Evolutionary conservation across 92 coral and sea anemone species (phyloP).

Genomic region (Pocillopora grandis): DNA sequence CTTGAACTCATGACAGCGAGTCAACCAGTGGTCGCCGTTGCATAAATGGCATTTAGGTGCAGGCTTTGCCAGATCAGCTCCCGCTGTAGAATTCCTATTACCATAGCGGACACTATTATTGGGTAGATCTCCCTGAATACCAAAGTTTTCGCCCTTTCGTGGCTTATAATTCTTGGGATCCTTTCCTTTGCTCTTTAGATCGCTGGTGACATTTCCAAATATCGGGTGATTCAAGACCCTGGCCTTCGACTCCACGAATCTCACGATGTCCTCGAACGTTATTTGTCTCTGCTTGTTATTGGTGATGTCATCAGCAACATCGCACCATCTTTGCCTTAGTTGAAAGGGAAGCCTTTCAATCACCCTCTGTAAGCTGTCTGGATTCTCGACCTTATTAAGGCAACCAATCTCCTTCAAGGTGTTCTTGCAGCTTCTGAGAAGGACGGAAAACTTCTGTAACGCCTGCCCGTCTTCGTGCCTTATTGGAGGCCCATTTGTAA

Average conservation of each 20-base stretch:
- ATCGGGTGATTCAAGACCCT: constrained; percentile 48
- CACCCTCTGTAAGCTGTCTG: constrained; percentile 42
- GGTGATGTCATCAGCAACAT: constrained; percentile 48
- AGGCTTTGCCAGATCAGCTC: not conserved
- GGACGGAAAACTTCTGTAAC: constrained; percentile 31
- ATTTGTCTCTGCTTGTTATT: constrained; percentile 40
- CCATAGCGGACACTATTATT: not conserved
- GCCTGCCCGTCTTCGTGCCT: constrained; percentile 39
- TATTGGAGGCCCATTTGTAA: constrained; percentile 14
- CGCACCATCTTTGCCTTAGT: constrained; percentile 54
- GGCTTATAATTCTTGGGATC: not conserved
- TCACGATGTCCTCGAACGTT: constrained; percentile 35
- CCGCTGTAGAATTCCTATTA: not conserved
- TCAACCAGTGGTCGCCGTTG: constrained; percentile 46
- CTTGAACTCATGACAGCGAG: constrained; percentile 37
- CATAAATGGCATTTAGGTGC: constrained; percentile 44
- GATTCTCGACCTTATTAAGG: constrained; percentile 50
- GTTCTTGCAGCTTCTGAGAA: constrained; percentile 55
- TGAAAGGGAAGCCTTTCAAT: constrained; percentile 44
- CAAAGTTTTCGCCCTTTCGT: constrained; percentile 1
- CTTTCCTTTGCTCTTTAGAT: not conserved
- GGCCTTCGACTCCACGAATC: constrained; percentile 41
- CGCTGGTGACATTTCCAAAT: constrained; percentile 27
- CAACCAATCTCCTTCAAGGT: constrained; percentile 48
- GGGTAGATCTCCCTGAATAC: not conserved